A percentile compares a stretch with the other conserved stretches of the same genome.
Conservation (phyloP, 2,113 vertebrate species). For the Proteles cristata region DNA sequence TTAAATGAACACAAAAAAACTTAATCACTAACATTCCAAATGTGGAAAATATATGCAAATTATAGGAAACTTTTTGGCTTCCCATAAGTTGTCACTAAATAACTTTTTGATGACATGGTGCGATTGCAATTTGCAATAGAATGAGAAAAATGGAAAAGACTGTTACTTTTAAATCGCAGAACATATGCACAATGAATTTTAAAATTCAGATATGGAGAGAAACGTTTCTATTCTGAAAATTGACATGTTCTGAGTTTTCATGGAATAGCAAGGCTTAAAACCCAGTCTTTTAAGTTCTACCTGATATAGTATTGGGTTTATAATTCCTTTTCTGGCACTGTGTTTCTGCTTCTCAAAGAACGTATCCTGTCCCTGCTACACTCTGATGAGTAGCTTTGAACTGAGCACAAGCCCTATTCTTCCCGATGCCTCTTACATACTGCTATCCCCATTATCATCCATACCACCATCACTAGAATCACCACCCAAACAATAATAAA, state of each 20-base stretch:
- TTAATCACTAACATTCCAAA: constrained; percentile 73
- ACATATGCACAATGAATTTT: constrained; percentile 80
- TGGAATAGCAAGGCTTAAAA: constrained; percentile 23
- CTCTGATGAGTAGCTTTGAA: background rate
- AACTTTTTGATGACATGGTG: constrained; percentile 80
- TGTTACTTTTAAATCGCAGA: constrained; percentile 77
- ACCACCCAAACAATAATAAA: background rate
- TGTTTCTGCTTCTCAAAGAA: background rate
- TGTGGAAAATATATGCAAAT: constrained; percentile 81
- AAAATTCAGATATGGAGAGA: constrained; percentile 74
- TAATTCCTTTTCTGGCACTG: background rate
- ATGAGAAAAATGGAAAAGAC: constrained; percentile 73
- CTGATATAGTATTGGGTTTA: background rate
- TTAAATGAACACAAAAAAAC: constrained; percentile 74
- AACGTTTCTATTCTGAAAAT: constrained; percentile 69
- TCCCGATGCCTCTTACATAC: background rate
- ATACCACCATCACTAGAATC: background rate
- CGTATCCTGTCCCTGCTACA: background rate
- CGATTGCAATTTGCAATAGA: constrained; percentile 72
- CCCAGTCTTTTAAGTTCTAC: background rate
- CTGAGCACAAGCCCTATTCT: background rate
- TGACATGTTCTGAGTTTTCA: constrained; percentile 49
- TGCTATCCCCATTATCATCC: background rate
- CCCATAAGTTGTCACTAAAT: constrained; percentile 75
- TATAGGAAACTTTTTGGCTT: constrained; percentile 78